A percentile compares a stretch with the other conserved stretches of the same genome.
Evolutionary conservation across 2,888 invertebrate species (phyloP).

Genomic region (Dendrolimus pini): DNA sequence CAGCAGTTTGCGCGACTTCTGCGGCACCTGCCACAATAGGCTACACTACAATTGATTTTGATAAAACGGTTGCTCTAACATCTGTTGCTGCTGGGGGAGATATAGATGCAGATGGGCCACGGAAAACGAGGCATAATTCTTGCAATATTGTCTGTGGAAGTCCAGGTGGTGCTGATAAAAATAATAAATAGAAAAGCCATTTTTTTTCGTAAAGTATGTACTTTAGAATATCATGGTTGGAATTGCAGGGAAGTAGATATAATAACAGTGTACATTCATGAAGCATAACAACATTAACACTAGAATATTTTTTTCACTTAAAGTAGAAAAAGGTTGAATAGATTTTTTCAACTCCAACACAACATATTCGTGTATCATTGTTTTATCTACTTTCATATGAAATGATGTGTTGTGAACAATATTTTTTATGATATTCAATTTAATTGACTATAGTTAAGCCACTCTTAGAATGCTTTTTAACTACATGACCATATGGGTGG

Average conservation of each 20-base stretch:
- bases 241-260: background rate
- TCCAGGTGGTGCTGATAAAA: slow-evolving; percentile 45
- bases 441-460: too few relatives aligned
- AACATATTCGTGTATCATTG: too few relatives aligned
- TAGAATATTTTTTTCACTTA: too few relatives aligned
- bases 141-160: slow-evolving; percentile 76
- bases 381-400: too few relatives aligned
- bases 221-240: background rate
- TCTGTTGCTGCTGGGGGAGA: slow-evolving; percentile 84
- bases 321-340: too few relatives aligned
- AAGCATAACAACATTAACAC: too few relatives aligned
- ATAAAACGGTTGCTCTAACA: slow-evolving; percentile 93
- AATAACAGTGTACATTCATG: background rate
- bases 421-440: too few relatives aligned
- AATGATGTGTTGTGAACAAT: too few relatives aligned
- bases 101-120: slow-evolving; percentile 82
- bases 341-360: too few relatives aligned
- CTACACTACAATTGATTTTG: slow-evolving; percentile 95
- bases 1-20: slow-evolving; percentile 42
- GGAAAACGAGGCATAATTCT: slow-evolving; percentile 90
- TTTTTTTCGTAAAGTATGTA: background rate
- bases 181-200: slow-evolving; percentile 7
- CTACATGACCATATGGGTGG: too few relatives aligned
- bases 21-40: slow-evolving; percentile 80
- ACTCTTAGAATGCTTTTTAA: too few relatives aligned